Conservation (phyloP, 2,888 invertebrate genomes). For the Ochropleura plecta region DNA sequence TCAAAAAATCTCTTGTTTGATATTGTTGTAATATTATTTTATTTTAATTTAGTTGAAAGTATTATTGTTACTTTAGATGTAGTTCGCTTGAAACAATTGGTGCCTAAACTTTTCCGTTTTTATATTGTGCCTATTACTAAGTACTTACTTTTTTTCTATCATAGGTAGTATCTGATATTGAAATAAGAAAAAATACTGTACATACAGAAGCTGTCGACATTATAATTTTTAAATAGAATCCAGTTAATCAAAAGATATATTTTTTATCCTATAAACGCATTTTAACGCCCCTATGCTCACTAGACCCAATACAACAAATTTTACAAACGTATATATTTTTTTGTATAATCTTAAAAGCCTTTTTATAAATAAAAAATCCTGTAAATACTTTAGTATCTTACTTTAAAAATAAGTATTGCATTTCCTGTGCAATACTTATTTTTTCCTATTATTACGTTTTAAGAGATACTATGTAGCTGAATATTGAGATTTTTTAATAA, state of each 20-base stretch:
- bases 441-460: background rate
- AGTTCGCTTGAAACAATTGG: constrained; percentile 82
- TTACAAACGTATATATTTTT: constrained; percentile 18
- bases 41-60: constrained; percentile 64
- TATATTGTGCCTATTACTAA: constrained; percentile 60
- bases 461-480: background rate
- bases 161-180: constrained; percentile 60
- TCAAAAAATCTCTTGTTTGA: constrained; percentile 64
- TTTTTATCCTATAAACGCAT: constrained; percentile 41
- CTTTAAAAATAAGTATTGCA: background rate
- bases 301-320: constrained; percentile 24
- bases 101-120: constrained; percentile 81
- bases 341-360: constrained; percentile 14
- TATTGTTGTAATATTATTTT: constrained; percentile 63
- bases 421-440: background rate
- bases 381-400: constrained; percentile 21
- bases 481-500: background rate
- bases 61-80: constrained; percentile 72
- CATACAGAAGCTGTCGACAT: constrained; percentile 63
- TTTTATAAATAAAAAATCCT: constrained; percentile 20
- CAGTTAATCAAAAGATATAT: constrained; percentile 47
- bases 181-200: constrained; percentile 69
- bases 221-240: constrained; percentile 24
- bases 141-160: constrained; percentile 51
- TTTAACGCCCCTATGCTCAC: constrained; percentile 23